phyloP scores from a whole-genome alignment of 2,797 vertebrate genomes.

The Cygnus olor region DNA sequence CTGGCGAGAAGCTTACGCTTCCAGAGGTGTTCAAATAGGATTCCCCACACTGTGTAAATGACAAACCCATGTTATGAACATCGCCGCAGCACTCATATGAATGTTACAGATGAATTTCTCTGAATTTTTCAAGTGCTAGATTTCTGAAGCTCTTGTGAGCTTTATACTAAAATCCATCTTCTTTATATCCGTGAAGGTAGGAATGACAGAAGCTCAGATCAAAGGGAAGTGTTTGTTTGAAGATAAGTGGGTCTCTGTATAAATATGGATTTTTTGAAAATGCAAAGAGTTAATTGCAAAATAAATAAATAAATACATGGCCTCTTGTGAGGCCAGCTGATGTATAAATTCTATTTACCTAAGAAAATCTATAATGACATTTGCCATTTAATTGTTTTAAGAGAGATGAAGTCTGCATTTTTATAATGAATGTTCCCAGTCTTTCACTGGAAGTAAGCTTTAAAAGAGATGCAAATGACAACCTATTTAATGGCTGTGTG shows the following conservation, averaged over 20 bases:
- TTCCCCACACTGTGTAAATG: neutral
- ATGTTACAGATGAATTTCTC: neutral
- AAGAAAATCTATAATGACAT: neutral
- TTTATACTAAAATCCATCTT: neutral
- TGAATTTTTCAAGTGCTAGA: neutral
- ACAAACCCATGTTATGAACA: neutral
- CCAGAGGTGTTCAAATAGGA: constrained; percentile 6
- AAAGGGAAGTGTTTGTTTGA: constrained; percentile 36
- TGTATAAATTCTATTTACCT: constrained; percentile 12
- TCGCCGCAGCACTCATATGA: neutral
- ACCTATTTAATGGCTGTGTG: neutral
- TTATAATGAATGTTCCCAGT: constrained; percentile 10
- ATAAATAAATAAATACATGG: neutral
- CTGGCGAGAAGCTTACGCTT: neutral
- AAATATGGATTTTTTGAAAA: neutral
- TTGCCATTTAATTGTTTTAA: constrained; percentile 29
- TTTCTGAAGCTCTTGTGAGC: neutral
- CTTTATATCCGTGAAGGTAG: neutral
- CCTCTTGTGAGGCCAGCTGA: neutral
- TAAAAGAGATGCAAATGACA: constrained; percentile 48
- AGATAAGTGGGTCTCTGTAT: neutral
- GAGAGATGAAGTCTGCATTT: constrained; percentile 7
- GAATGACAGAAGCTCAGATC: constrained; percentile 36
- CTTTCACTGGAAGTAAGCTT: constrained; percentile 13
- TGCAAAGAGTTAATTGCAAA: constrained; percentile 19